Base-by-base conservation (phyloP, 2,888 invertebrate species). In the Choreutis nemorana region DNA sequence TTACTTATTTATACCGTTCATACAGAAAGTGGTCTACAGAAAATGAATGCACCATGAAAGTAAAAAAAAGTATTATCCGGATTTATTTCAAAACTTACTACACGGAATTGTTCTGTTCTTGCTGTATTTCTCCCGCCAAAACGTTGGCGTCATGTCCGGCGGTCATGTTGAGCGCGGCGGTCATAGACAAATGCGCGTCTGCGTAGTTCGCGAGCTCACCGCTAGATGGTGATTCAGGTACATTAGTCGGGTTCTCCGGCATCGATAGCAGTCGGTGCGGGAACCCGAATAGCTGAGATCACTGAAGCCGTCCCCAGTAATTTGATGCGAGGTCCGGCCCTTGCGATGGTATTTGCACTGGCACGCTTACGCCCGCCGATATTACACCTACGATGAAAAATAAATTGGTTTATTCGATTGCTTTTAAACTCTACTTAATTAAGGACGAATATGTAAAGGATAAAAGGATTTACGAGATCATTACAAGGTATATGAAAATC, bases 241-340 rank as follows among this genome's bases (percentile, higher is more conserved):
- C 41, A 37, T 45, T 50, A 37, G 41, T 65, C 83, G 84, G 84
- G 82, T 83, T 84, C 63, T 84, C 84, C 39, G 81, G 79, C 83
- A 84, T 72, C 60, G 70, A 83, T 71, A 88, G 83, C 36, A 88
- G 80, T 62, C 89, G 85, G 73, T 88, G 86, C 59, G 89, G 87
- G 82, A 91, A 89, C 85, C 90, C 90, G 83, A 90, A 90, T 56
- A 91, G 88, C 85, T 90, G 89, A 77, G 90, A 92, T 94, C 95
- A 91, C 87, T 91, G 93, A 72, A 94, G 87, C 70, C 93, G 81
- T 20, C 92, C 91, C 94, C 94, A 94, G 73, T 94, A 94, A 81
- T 90, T 92, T 27, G 84, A 79, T 45, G 90, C 82, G 62, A 90
- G 82, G 67, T 90, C 91, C 40, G 88, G 85, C 49, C 86, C 86